Percentiles rank a stretch among this genome's conserved stretches.
These are phyloP conservation scores for Drosophila niveifrons DNA, from an alignment of 2,888 invertebrate genomes.

Conservation along the genomic window DNA sequence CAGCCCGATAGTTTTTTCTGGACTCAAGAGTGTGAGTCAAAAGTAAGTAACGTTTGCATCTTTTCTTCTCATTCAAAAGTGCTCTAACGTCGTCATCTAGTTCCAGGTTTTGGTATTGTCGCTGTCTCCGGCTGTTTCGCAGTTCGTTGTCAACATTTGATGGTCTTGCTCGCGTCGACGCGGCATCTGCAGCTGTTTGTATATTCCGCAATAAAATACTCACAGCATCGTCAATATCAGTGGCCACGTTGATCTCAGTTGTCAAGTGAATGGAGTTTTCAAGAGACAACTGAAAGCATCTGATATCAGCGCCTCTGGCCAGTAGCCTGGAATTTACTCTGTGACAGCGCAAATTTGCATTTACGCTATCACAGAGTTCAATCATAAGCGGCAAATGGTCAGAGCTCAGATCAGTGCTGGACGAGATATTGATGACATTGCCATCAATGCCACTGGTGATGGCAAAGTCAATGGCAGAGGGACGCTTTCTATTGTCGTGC, in stretches of 20 bases:
- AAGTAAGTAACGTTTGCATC: not conserved
- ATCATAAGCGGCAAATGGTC: not conserved
- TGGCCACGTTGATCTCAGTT: not conserved
- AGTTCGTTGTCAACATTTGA: not conserved
- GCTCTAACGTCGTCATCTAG: too few species aligned
- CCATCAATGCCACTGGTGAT: not conserved
- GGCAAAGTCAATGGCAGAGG: slow-evolving; percentile 21
- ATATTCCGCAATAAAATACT: not conserved
- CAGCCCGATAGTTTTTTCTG: too few species aligned
- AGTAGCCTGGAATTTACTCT: too few species aligned
- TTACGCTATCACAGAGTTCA: not conserved
- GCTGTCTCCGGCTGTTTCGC: too few species aligned
- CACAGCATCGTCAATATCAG: not conserved
- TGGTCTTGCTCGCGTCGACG: not conserved
- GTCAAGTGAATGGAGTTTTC: not conserved
- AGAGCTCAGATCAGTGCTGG: not conserved
- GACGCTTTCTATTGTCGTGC: not conserved
- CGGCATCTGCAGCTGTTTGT: not conserved
- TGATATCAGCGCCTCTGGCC: too few species aligned
- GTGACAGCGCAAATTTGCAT: too few species aligned
- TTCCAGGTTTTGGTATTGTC: too few species aligned
- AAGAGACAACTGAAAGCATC: not conserved
- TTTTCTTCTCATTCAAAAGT: too few species aligned
- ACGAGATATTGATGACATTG: not conserved
- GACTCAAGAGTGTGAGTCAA: not conserved